These are phyloP conservation scores for Bovichtus diacanthus DNA, from an alignment of 2,797 vertebrate species.

Conservation along the genomic window DNA sequence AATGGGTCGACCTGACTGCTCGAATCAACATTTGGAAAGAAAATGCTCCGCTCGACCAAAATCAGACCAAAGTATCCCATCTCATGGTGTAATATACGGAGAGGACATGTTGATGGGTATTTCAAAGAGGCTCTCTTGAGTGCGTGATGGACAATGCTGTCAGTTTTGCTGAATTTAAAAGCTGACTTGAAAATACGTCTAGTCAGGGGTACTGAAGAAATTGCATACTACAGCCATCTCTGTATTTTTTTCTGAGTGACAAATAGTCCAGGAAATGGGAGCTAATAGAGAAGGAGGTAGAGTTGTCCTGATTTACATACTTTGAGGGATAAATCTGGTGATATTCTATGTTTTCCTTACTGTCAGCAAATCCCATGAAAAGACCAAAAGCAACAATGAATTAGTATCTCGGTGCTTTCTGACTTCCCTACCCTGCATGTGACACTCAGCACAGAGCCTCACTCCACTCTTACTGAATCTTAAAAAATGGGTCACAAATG, in stretches of 20 bases:
- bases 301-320: not conserved
- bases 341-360: not conserved
- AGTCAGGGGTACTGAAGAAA: slow-evolving; percentile 14
- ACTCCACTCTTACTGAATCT: not conserved
- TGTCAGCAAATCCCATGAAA: not conserved
- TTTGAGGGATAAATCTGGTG: not conserved
- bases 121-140: slow-evolving; percentile 9
- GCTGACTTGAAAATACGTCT: slow-evolving; percentile 18
- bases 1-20: slow-evolving; percentile 35
- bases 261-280: slow-evolving; percentile 28
- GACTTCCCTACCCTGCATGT: not conserved
- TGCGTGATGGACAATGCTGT: slow-evolving; percentile 18
- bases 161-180: slow-evolving; percentile 17
- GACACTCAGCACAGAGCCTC: not conserved
- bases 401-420: not conserved
- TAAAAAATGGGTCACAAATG: not conserved
- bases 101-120: slow-evolving; percentile 31
- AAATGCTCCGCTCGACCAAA: slow-evolving; percentile 45
- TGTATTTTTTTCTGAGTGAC: slow-evolving; percentile 2
- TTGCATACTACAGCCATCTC: not conserved
- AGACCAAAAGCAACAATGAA: not conserved
- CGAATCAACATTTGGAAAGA: slow-evolving; percentile 61
- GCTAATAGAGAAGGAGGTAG: not conserved
- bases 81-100: slow-evolving; percentile 20
- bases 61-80: slow-evolving; percentile 31